Evolutionary conservation across 2,797 vertebrate species (phyloP), one percentile per base, ranked within the genome.

Genomic region (Urophycis tenuis): DNA sequence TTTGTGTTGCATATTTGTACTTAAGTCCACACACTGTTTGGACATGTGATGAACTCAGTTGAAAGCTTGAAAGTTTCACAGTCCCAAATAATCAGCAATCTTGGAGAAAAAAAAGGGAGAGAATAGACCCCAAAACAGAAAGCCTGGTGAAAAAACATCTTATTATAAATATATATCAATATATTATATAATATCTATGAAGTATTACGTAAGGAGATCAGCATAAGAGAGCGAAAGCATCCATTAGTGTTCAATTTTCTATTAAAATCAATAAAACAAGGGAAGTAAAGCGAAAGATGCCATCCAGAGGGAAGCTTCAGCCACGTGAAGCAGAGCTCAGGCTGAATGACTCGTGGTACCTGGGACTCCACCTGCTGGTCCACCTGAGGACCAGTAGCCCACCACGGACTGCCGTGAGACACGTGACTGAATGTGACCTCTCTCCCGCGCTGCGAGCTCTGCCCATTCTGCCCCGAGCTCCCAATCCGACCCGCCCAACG

Each of bases 1-100:
- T 91, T 87, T 89, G 83, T 91, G 91, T 92, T 91, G 86, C 91
- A 83, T 91, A 87, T 87, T 87, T 87, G 85, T 90, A 89, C 85
- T 90, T 85, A 84, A 85, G 88, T 90, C 88, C 83, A 77, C 80
- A 85, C 80, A 73, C 90, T 83, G 81, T 91, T 88, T 87, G 87
- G 79, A 85, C 78, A 79, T 89, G 83, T 90, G 85, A n/a, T 11
- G 12, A 53, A 53, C 45, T 53, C 45, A 41, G 72, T 67, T 8
- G 22, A 80, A 85, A 81, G 22, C 45, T 60, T 60, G 53, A 60
- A 60, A 60, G 53, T 60, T 60, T 60, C 53, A 60, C 53, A 25
- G 17, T 60, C 53, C 53, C 22, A 17, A 60, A 60, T 60, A 60
- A 60, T 60, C 53, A 60, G 22, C 53, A n/a, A 60, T 60, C 53